Conservation (phyloP, 2,888 invertebrate species). For the Sceliomorpha sp. region DNA sequence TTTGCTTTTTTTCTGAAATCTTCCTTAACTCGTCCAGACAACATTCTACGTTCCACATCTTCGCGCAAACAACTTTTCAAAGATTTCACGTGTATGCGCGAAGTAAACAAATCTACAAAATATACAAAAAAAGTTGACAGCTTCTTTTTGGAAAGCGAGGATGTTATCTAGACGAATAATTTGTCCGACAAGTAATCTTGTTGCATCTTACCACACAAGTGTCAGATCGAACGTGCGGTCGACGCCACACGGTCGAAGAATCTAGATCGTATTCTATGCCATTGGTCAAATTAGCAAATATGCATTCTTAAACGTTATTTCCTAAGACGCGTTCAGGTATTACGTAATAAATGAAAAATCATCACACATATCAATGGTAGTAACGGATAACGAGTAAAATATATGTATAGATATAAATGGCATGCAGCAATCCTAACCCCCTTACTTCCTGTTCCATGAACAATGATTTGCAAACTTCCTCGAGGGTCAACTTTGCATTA, state of each 20-base stretch:
- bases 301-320: constrained; percentile 25
- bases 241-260: too few species aligned
- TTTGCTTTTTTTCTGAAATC: constrained; percentile 17
- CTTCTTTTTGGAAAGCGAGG: background rate
- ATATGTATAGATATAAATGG: constrained; percentile 23
- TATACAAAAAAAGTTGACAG: too few species aligned
- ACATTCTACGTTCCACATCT: background rate
- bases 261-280: background rate
- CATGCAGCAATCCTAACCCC: constrained; percentile 42
- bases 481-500: constrained; percentile 15
- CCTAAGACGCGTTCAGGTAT: constrained; percentile 15
- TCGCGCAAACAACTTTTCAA: background rate
- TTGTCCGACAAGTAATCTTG: constrained; percentile 17
- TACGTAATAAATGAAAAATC: constrained; percentile 30
- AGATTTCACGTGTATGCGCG: too few species aligned
- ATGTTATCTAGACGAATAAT: constrained; percentile 25
- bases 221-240: constrained; percentile 17
- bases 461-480: constrained; percentile 5
- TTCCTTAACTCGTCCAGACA: constrained; percentile 25
- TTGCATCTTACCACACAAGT: constrained; percentile 42
- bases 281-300: constrained; percentile 6
- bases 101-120: too few species aligned
- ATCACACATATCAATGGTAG: constrained; percentile 36
- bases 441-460: constrained; percentile 18
- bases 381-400: constrained; percentile 40